Evolutionary conservation across 2,888 invertebrate genomes (phyloP).

Genomic region (Meloe dianella): DNA sequence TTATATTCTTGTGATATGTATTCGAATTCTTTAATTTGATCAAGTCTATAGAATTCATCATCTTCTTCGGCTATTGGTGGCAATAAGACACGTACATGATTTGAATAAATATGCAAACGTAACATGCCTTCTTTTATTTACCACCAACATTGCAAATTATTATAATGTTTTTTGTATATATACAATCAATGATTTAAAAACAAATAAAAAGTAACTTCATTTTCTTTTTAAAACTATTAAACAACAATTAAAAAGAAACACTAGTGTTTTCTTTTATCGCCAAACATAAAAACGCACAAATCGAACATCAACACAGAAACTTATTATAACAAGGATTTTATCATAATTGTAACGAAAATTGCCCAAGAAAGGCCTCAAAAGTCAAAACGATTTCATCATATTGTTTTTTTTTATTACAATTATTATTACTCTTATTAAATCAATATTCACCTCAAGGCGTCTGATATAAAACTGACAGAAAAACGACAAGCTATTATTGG

Average conservation of each 20-base stretch:
- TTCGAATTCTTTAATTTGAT: slow-evolving; percentile 88
- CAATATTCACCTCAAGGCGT: slow-evolving; percentile 21
- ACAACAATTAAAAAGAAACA: background rate
- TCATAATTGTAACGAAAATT: background rate
- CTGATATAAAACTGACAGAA: slow-evolving; percentile 23
- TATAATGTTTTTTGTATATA: background rate
- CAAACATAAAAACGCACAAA: background rate
- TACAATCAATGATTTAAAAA: background rate
- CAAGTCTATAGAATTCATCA: slow-evolving; percentile 76
- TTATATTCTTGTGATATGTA: slow-evolving; percentile 78
- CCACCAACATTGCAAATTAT: slow-evolving; percentile 3
- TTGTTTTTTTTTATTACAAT: background rate
- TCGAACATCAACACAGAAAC: background rate
- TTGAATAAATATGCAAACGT: slow-evolving; percentile 84
- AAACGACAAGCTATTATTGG: slow-evolving; percentile 37
- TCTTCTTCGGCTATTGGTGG: slow-evolving; percentile 64
- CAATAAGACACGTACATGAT: slow-evolving; percentile 71
- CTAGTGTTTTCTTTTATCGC: background rate
- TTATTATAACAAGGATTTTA: background rate
- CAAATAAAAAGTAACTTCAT: background rate
- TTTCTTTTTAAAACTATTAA: background rate
- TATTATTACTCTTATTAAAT: background rate
- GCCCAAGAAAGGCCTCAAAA: background rate
- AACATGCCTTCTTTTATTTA: slow-evolving; percentile 66
- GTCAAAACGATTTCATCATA: slow-evolving; percentile 3